Evolutionary conservation across 2,888 invertebrate species (phyloP).

Genomic region (Callyntrura sp.): DNA sequence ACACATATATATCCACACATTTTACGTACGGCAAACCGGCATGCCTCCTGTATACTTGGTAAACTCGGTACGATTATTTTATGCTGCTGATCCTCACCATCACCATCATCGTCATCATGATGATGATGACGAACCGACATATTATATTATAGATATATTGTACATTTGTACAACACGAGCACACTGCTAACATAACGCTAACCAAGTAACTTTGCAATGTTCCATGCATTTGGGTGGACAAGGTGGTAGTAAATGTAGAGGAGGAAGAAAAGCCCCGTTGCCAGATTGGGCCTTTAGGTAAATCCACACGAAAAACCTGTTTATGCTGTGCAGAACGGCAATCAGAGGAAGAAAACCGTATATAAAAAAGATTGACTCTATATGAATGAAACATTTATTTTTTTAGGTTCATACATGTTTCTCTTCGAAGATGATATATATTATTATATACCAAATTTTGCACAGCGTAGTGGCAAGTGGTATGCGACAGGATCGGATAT

Average conservation of each 20-base stretch:
- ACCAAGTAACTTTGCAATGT: too few species aligned
- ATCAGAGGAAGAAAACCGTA: background rate
- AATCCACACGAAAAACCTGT: background rate
- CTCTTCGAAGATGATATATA: background rate
- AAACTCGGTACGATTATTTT: too few species aligned
- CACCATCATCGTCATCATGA: background rate
- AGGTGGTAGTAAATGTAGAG: conserved; percentile 45
- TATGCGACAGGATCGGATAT: background rate
- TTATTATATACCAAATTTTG: too few species aligned
- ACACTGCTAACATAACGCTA: too few species aligned
- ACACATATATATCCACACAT: too few species aligned
- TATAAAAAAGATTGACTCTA: too few species aligned
- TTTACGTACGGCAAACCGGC: too few species aligned
- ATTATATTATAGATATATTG: background rate
- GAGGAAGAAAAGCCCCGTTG: conserved; percentile 9
- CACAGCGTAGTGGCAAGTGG: too few species aligned
- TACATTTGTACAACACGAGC: background rate
- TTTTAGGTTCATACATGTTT: background rate
- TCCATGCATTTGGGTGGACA: too few species aligned
- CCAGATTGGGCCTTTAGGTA: conserved; percentile 45
- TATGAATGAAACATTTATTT: too few species aligned
- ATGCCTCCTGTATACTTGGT: too few species aligned
- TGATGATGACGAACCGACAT: background rate
- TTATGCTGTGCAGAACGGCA: background rate
- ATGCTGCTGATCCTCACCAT: too few species aligned